Percentiles rank a stretch among this genome's conserved stretches.
Evolutionary conservation across 2,113 vertebrate species (phyloP).

Genomic region (Malaclemys terrapin): DNA sequence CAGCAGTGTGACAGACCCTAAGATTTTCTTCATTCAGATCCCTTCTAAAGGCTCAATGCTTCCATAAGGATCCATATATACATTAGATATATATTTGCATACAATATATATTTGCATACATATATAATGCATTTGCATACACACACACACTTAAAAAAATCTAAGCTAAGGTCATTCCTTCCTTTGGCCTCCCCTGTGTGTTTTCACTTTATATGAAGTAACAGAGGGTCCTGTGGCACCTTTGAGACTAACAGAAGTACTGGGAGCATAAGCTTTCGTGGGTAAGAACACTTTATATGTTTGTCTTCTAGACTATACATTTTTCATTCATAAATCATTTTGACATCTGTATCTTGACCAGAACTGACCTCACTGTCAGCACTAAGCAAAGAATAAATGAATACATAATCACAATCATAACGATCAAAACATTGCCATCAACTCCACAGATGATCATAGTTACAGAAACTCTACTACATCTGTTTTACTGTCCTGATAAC

Average conservation of each 20-base stretch:
- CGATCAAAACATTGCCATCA: neutral
- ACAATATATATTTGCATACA: too few relatives aligned
- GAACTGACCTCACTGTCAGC: neutral
- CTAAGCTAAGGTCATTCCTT: neutral
- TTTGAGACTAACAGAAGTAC: too few relatives aligned
- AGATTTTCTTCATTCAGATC: neutral
- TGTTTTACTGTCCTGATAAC: neutral
- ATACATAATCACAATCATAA: neutral
- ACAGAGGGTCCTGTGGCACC: too few relatives aligned
- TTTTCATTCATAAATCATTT: neutral
- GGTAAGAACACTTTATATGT: neutral
- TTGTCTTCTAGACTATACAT: neutral
- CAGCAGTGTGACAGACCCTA: neutral
- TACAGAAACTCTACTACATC: neutral
- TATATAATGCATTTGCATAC: neutral
- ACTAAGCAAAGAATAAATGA: neutral
- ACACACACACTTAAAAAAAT: neutral
- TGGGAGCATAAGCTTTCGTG: too few relatives aligned
- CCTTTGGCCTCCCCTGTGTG: neutral
- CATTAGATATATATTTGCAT: too few relatives aligned
- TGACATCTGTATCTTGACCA: neutral
- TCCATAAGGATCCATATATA: neutral
- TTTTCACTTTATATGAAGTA: neutral
- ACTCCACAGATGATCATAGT: neutral
- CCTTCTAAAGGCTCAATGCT: neutral